Evolutionary conservation across 1,140 invertebrate species (phyloP).

Genomic region (Leucophenga varia): DNA sequence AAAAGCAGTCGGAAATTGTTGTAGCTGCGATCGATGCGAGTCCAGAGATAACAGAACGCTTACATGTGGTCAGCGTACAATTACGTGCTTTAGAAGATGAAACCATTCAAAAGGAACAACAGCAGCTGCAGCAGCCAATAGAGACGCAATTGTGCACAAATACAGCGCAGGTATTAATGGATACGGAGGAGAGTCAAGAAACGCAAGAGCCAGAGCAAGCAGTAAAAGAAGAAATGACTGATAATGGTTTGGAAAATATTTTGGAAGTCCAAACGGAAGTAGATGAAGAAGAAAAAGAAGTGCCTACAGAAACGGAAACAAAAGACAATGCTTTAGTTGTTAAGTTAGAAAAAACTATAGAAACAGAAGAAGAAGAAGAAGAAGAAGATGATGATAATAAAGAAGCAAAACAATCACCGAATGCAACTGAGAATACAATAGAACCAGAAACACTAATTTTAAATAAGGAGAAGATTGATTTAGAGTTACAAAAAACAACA

Average conservation of each 20-base stretch:
- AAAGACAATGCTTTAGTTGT: slow-evolving; percentile 13
- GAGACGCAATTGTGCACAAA: neutral
- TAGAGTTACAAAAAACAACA: too few relatives aligned
- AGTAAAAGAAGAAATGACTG: neutral
- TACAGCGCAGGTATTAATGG: too few relatives aligned
- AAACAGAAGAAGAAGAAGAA: slow-evolving; percentile 9
- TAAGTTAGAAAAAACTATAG: slow-evolving; percentile 9
- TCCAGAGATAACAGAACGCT: slow-evolving; percentile 9
- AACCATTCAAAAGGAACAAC: neutral
- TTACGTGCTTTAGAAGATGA: slow-evolving; percentile 24
- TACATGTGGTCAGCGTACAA: slow-evolving; percentile 27
- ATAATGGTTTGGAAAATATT: too few relatives aligned
- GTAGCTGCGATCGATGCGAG: neutral
- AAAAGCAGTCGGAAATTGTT: neutral
- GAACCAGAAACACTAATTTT: neutral
- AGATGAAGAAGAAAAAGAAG: slow-evolving; percentile 13
- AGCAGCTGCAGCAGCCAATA: neutral
- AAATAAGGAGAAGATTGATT: too few relatives aligned
- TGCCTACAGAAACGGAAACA: slow-evolving; percentile 17
- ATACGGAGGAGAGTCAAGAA: too few relatives aligned
- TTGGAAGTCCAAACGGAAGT: neutral
- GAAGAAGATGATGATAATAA: slow-evolving; percentile 34
- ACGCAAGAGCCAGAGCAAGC: too few relatives aligned
- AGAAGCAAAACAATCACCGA: neutral
- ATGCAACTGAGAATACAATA: neutral